Evolutionary conservation across 2,797 vertebrate species (phyloP), one percentile per base, ranked within the genome.

Genomic region (Falco rusticolus): DNA sequence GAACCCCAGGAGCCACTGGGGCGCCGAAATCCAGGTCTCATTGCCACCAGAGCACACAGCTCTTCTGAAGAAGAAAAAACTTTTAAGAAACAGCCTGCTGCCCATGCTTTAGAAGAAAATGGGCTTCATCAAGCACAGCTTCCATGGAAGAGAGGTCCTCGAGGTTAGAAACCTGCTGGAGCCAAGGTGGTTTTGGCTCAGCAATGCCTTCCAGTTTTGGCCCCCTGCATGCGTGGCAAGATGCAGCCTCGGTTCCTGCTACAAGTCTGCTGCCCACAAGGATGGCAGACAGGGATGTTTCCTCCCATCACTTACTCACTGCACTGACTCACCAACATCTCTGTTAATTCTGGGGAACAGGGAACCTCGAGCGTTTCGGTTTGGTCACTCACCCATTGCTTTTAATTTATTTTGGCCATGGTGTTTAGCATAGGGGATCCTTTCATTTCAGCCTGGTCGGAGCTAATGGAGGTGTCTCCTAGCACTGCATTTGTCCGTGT

Each of bases 381-480:
- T 31, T 68, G 53, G 54, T 85, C 43, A 2, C 70, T 80, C 34
- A 61, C 28, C 34, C 17, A 13, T 72, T 12, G 13, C 28, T 83
- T 87, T 83, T 16, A 4, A 69, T 59, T 26, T 18, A 43, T 29
- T 81, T 60, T 54, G 75, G 37, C 78, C 53, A 3, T 19, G 29
- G 20, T 29, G 15, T 71, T 93, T 57, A 77, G 89, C 79, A 66
- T 66, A 56, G 29, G 48, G 76, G 84, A 92, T 94, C 94, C 86
- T 92, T 89, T 81, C 57, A 11, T 74, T 63, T 86, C 93, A 89
- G 79, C 83, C 93, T 71, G 85, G 78, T 94, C 90, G 82, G 95
- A 86, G 56, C 87, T 97, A 77, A 92, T 39, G 93, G 84, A 56
- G 68, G 53, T 96, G 90, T 95, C 91, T 94, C 79, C 86, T 95